Conservation (phyloP, 2,113 vertebrate genomes). For the Pseudorhombus dupliciocellatus region DNA sequence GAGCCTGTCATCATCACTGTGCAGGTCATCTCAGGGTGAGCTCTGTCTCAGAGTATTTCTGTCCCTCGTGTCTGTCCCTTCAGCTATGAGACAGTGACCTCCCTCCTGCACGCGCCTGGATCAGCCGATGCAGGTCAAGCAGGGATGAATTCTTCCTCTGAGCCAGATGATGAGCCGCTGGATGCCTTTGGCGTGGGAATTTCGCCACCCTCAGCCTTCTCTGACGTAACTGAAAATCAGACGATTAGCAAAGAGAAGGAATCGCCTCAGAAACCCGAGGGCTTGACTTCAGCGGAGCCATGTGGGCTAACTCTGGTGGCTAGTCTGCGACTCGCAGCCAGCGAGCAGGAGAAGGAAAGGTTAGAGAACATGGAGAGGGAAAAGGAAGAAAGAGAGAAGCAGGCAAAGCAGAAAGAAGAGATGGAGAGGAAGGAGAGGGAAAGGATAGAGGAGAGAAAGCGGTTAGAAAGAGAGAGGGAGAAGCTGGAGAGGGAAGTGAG, state of each 20-base stretch:
- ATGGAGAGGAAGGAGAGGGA: background rate
- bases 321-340: constrained; percentile 66
- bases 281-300: background rate
- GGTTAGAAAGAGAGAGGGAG: constrained; percentile 2
- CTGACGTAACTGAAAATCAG: constrained; percentile 33
- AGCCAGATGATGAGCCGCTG: constrained; percentile 22
- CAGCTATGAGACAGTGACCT: constrained; percentile 63
- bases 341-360: constrained; percentile 65
- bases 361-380: background rate
- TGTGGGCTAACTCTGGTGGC: constrained; percentile 53
- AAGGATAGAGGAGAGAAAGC: too few species aligned
- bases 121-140: constrained; percentile 28
- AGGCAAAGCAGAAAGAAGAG: background rate
- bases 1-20: constrained; percentile 8
- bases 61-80: constrained; percentile 49
- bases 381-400: background rate
- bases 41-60: constrained; percentile 57
- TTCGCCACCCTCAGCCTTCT: constrained; percentile 49
- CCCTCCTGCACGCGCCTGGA: constrained; percentile 59
- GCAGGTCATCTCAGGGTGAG: constrained; percentile 41
- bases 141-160: constrained; percentile 11
- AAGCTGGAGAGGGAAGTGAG: background rate
- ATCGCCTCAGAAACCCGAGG: background rate
- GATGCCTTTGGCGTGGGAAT: constrained; percentile 17
- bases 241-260: constrained; percentile 9